Evolutionary conservation across 2,888 invertebrate genomes (phyloP).

Genomic region (Drosophila nigricruria): DNA sequence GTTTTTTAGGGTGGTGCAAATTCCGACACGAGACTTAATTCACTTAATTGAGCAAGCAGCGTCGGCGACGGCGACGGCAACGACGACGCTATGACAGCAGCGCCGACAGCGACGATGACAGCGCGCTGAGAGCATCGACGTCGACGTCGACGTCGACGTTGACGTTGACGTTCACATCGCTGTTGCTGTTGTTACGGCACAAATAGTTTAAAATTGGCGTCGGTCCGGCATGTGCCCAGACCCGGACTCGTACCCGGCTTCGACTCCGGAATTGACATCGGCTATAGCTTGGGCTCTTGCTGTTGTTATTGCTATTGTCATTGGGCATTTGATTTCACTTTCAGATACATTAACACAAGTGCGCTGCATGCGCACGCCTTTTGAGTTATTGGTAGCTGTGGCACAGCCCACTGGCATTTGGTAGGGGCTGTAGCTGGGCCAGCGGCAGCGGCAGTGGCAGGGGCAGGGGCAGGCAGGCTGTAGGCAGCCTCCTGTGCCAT

Average conservation of each 20-base stretch:
- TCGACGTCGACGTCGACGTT: constrained; percentile 13
- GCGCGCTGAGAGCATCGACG: constrained; percentile 21
- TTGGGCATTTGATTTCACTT: constrained; percentile 71
- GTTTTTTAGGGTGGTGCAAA: constrained; percentile 74
- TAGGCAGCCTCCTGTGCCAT: constrained; percentile 62
- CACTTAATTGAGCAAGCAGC: constrained; percentile 79
- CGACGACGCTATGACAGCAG: constrained; percentile 20
- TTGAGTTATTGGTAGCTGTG: constrained; percentile 77
- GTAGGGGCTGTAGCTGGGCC: not conserved
- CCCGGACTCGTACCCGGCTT: constrained; percentile 14
- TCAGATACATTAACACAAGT: constrained; percentile 77
- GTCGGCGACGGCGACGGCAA: constrained; percentile 40
- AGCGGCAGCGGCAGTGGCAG: not conserved
- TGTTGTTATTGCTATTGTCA: constrained; percentile 18
- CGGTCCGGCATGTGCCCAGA: constrained; percentile 52
- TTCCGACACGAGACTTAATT: constrained; percentile 82
- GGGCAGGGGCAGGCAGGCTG: constrained; percentile 2
- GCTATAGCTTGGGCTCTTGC: constrained; percentile 11
- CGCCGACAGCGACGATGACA: constrained; percentile 18
- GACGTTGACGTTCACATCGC: constrained; percentile 22
- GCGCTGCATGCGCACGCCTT: constrained; percentile 75
- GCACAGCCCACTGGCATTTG: constrained; percentile 15
- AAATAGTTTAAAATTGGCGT: constrained; percentile 76
- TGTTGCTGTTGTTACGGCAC: constrained; percentile 36
- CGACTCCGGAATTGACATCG: constrained; percentile 27